Conservation (phyloP, 1,140 invertebrate species). For the Drosophila insularis region DNA sequence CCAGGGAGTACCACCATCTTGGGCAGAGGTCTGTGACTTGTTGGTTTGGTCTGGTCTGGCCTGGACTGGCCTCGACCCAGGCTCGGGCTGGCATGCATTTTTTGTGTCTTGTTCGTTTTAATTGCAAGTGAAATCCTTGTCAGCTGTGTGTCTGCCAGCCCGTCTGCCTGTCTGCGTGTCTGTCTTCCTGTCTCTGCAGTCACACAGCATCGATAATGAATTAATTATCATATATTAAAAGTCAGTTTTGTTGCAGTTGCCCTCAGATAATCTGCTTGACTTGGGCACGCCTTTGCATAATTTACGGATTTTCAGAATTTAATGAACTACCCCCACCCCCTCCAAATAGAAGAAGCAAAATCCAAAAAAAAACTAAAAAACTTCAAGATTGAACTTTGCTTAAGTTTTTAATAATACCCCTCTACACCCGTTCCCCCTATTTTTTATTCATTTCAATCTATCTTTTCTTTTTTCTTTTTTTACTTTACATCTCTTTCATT, state of each 20-base stretch:
- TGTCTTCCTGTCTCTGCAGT: slow-evolving; percentile 44
- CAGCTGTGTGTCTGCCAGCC: slow-evolving; percentile 44
- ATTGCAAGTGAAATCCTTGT: slow-evolving; percentile 81
- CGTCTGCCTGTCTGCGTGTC: slow-evolving; percentile 18
- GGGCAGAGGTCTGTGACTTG: slow-evolving; percentile 25
- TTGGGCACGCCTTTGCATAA: slow-evolving; percentile 76
- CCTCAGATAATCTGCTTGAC: slow-evolving; percentile 61
- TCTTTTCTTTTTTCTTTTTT: not conserved
- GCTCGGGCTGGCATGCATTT: slow-evolving; percentile 43
- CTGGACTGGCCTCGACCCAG: too few species aligned
- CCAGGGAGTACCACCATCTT: slow-evolving; percentile 13
- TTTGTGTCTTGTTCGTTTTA: slow-evolving; percentile 79
- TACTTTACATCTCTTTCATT: not conserved
- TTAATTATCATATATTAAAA: slow-evolving; percentile 82
- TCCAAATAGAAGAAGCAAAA: too few species aligned
- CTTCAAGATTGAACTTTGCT: not conserved
- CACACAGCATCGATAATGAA: slow-evolving; percentile 77
- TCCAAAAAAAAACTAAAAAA: not conserved
- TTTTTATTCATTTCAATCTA: not conserved
- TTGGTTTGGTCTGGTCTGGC: not conserved
- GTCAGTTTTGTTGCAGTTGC: slow-evolving; percentile 56
- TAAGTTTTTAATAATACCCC: not conserved
- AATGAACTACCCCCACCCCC: slow-evolving; percentile 51
- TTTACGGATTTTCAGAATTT: slow-evolving; percentile 66
- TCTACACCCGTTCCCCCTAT: not conserved